These are phyloP conservation scores for Apeltes quadracus DNA, from an alignment of 2,113 vertebrate species.

Conservation along the genomic window DNA sequence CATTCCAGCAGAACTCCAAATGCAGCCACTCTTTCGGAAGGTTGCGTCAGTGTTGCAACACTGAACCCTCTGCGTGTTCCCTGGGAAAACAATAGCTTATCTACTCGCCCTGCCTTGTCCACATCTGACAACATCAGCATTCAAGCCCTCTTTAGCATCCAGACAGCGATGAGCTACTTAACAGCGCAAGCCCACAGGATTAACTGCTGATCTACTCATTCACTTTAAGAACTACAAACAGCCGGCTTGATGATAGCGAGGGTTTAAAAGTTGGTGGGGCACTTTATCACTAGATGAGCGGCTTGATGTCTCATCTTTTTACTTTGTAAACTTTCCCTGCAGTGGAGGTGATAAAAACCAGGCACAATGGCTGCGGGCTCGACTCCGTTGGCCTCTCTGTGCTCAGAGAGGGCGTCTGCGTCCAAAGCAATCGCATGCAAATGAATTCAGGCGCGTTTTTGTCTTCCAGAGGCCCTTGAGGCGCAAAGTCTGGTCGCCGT, in stretches of 20 bases:
- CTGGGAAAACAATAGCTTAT: slow-evolving; percentile 79
- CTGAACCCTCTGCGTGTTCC: slow-evolving; percentile 62
- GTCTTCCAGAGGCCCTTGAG: slow-evolving; percentile 65
- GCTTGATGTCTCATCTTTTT: slow-evolving; percentile 68
- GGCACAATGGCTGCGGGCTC: slow-evolving; percentile 27
- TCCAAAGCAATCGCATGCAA: slow-evolving; percentile 69
- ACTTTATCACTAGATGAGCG: slow-evolving; percentile 70
- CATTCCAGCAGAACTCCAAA: slow-evolving; percentile 47
- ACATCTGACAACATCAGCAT: slow-evolving; percentile 78
- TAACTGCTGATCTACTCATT: slow-evolving; percentile 79
- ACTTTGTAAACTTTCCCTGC: slow-evolving; percentile 72
- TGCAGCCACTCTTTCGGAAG: slow-evolving; percentile 55
- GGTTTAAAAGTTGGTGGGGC: slow-evolving; percentile 75
- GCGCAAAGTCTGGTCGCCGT: slow-evolving; percentile 70
- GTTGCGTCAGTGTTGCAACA: slow-evolving; percentile 74
- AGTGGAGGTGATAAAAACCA: slow-evolving; percentile 45
- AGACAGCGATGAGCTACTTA: slow-evolving; percentile 76
- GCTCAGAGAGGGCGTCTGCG: slow-evolving; percentile 23
- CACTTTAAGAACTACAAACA: slow-evolving; percentile 73
- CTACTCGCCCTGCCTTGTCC: slow-evolving; percentile 57
- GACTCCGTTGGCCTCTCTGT: slow-evolving; percentile 49
- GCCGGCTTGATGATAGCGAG: slow-evolving; percentile 64
- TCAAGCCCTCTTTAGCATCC: slow-evolving; percentile 70
- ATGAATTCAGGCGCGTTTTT: slow-evolving; percentile 69
- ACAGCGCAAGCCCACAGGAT: slow-evolving; percentile 71